Evolutionary conservation across 2,888 invertebrate genomes (phyloP), one percentile per base, ranked within the genome.

Genomic region (Norana najaformis): DNA sequence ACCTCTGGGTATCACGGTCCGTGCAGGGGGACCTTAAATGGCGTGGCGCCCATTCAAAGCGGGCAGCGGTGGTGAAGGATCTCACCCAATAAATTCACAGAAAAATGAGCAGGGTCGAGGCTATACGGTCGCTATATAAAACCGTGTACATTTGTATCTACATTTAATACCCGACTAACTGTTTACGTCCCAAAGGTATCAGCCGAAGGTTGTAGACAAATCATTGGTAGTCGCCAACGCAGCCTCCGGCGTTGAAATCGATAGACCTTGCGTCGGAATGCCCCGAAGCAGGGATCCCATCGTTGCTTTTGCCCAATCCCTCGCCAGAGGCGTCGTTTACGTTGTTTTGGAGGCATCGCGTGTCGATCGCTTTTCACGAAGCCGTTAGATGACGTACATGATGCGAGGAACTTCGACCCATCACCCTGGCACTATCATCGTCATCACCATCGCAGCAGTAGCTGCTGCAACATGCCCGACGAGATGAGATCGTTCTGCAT

Each of bases 251-350:
- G 47, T 6, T n/a, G 69, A 69, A 69, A 69, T 69, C 69, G 69
- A 69, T n/a, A 69, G 69, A n/a, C 69, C 69, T 69, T 30, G 69
- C 69, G 69, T 69, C 69, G 69, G 69, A 69, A n/a, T 69, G 69
- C 69, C 69, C 47, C 1, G 69, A 30, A n/a, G 30, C 69, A 30
- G 13, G 69, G 30, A 4, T 47, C 47, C 47, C 30, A 30, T 53
- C 69, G 47, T 6, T 47, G 47, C 47, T 23, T n/a, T n/a, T 23
- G 47, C 20, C 47, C 23, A 23, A 5, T 47, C 47, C 47, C 69
- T 1, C 30, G 69, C 69, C 69, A 69, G n/a, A n/a, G 69, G n/a
- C 69, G 69, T 69, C 69, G 30, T 69, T n/a, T 8, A n/a, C 8
- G 30, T 69, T 69, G 69, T n/a, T 30, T 47, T 69, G 69, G 69